These are phyloP conservation scores for Balearica regulorum DNA, from an alignment of 2,797 vertebrate species.

Conservation along the genomic window DNA sequence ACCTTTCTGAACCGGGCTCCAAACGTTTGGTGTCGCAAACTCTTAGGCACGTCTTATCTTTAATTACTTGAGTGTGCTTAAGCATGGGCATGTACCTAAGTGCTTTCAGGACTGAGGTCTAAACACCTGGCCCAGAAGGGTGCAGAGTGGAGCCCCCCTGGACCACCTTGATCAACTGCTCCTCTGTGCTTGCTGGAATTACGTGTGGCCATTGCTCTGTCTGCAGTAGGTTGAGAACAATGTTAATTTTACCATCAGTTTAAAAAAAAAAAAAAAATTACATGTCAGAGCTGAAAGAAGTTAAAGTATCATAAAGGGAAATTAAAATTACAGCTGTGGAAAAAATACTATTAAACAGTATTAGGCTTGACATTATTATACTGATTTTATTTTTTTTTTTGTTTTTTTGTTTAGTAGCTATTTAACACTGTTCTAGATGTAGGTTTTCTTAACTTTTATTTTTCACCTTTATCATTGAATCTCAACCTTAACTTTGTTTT, in stretches of 20 bases:
- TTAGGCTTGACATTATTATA: constrained; percentile 39
- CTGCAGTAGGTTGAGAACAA: background rate
- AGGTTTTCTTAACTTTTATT: constrained; percentile 73
- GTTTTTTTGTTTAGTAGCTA: constrained; percentile 24
- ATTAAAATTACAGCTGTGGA: constrained; percentile 3
- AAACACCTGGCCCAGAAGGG: background rate
- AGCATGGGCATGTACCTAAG: background rate
- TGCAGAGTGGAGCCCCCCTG: background rate
- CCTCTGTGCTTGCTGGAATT: background rate
- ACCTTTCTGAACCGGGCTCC: background rate
- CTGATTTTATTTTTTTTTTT: background rate
- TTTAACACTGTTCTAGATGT: constrained; percentile 62
- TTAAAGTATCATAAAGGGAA: background rate
- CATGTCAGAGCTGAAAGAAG: background rate
- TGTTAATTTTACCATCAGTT: background rate
- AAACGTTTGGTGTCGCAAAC: background rate
- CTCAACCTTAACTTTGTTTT: constrained; percentile 85
- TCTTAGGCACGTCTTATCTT: background rate
- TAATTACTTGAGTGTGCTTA: background rate
- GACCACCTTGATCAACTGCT: background rate
- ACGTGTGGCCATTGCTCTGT: background rate
- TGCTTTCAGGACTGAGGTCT: background rate
- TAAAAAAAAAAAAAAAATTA: background rate
- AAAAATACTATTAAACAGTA: background rate
- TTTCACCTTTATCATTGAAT: constrained; percentile 75